phyloP scores from a whole-genome alignment of 2,888 invertebrate genomes.

The Nephrotoma appendiculata region DNA sequence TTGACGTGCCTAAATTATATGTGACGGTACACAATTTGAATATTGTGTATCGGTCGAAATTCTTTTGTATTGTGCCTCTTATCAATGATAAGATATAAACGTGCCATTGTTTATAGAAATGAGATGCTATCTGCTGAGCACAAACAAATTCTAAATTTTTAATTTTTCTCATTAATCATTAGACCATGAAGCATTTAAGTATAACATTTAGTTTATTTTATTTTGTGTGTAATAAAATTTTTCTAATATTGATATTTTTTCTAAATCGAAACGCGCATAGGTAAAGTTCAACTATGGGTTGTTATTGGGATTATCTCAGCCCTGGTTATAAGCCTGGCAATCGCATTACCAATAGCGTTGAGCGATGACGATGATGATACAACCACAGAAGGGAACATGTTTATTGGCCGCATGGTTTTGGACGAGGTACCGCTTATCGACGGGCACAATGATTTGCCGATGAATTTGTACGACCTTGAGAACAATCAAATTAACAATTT shows the following conservation, averaged over 20 bases:
- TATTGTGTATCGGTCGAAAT: too few species aligned
- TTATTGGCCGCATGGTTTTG: constrained; percentile 6
- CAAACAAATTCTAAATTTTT: too few species aligned
- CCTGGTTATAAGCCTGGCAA: background rate
- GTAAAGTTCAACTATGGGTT: background rate
- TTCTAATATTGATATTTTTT: background rate
- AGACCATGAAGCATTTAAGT: background rate
- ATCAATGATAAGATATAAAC: background rate
- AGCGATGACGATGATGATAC: background rate
- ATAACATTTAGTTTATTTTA: background rate
- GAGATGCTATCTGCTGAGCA: too few species aligned
- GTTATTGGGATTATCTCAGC: background rate
- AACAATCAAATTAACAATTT: constrained; percentile 31
- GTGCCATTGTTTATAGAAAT: too few species aligned
- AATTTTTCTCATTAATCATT: background rate
- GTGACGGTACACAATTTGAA: too few species aligned
- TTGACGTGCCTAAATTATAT: too few species aligned
- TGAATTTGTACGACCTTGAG: constrained; percentile 27
- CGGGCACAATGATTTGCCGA: constrained; percentile 35
- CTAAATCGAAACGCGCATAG: background rate
- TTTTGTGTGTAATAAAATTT: background rate
- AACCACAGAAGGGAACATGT: background rate
- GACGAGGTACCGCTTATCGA: constrained; percentile 10
- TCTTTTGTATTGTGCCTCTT: too few species aligned
- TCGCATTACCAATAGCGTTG: background rate